These are phyloP conservation scores for Patella ulyssiponensis DNA, from an alignment of 2,888 invertebrate genomes.

Conservation along the genomic window DNA sequence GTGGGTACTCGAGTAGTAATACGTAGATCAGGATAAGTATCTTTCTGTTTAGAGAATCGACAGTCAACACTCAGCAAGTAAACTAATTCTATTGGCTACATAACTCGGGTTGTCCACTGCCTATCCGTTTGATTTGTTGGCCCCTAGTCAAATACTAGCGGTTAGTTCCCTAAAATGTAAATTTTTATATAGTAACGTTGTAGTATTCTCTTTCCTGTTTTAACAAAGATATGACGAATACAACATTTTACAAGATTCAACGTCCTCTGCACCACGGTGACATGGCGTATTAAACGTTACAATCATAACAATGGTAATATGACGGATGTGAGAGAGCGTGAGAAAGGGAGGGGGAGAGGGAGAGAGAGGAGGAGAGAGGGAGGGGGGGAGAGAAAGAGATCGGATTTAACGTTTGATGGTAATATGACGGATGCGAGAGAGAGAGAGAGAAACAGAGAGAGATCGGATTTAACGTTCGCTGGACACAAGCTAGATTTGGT, in stretches of 20 bases:
- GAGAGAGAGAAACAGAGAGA: constrained; percentile 18
- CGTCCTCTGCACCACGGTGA: background rate
- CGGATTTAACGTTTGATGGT: background rate
- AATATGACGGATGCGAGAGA: background rate
- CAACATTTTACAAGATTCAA: background rate
- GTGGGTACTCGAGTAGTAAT: no score
- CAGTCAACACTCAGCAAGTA: no score
- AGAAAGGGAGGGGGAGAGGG: constrained; percentile 10
- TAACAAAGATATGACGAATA: background rate
- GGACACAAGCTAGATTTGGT: no score
- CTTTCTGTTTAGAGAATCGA: no score
- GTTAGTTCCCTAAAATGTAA: no score
- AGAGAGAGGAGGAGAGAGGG: constrained; percentile 12
- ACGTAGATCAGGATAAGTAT: no score
- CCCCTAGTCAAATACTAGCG: no score
- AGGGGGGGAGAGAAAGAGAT: background rate
- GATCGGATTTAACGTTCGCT: no score
- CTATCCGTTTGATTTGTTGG: no score
- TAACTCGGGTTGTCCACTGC: no score
- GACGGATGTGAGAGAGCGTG: constrained; percentile 4
- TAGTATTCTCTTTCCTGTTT: background rate
- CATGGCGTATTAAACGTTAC: background rate
- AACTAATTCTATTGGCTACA: no score
- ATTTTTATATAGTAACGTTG: no score
- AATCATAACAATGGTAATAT: background rate